Conservation (phyloP, 2,113 vertebrate genomes). For the zebrafish (Danio rerio) region GRCz12tu NC_133177.1:58782501-58783000, state of each 20-base stretch:
- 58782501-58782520: no score
- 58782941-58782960: neutral
- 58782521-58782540: no score
- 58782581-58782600: no score
- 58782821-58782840: neutral
- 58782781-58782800: no score
- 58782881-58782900: neutral
- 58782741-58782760: constrained; percentile 29
- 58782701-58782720: constrained; percentile 37
- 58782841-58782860: neutral
- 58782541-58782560: no score
- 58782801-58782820: neutral
- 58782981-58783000: neutral
- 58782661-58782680: neutral
- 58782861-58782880: neutral
- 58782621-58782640: no score
- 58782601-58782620: no score
- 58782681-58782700: constrained; percentile 1
- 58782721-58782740: constrained; percentile 13
- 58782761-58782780: no score
- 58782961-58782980: neutral
- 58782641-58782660: no score
- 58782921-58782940: constrained; percentile 8
- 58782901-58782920: neutral
- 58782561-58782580: no score